Base-by-base conservation (phyloP, 2,888 invertebrate species). In the Harpalus rubripes region DNA sequence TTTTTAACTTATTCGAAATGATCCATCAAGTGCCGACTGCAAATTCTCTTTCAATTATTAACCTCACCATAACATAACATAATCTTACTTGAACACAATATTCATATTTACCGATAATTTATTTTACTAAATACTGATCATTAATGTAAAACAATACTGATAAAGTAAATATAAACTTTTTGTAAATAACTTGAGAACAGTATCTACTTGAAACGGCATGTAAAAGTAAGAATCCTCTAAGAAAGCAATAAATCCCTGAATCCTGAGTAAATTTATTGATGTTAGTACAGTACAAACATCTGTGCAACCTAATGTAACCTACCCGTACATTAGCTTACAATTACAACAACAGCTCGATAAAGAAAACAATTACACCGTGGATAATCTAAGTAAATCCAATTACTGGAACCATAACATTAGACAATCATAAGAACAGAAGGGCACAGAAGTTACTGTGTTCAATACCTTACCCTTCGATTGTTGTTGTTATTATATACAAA, bases 381-480 rank as follows among this genome's bases (percentile, higher is more conserved):
- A 52, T 52, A 52, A 52, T 52, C 44, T 52, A 52, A 52, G 44
- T 52, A 52, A 52, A 52, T 52, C 44, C 44, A 52, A 52, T 52
- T 52, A 52, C 44, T 12, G 44, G 10, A 52, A 52, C 44, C 44
- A 52, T 52, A 52, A 52, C 10, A 52, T 12, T 52, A 52, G 44
- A 52, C 44, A 52, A 52, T 52, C 1, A 52, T 52, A 52, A 8
- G 44, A 52, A 52, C 44, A 52, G 44, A 52, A 12, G 44, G 4
- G 12, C 44, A 52, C 8, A 12, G 44, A 52, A 52, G 10, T 52
- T 52, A 8, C 44, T 52, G 0, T 52, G 44, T 52, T 52, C 44
- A 52, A 12, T 52, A 52, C 44, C 44, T 12, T 52, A 10, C 12
- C 44, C 10, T 52, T 52, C 44, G 44, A 52, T 52, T 52, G 7